A percentile compares a stretch with the other conserved stretches of the same genome.
phyloP scores from a whole-genome alignment of 2,888 invertebrate species.

The Noctua janthina region DNA sequence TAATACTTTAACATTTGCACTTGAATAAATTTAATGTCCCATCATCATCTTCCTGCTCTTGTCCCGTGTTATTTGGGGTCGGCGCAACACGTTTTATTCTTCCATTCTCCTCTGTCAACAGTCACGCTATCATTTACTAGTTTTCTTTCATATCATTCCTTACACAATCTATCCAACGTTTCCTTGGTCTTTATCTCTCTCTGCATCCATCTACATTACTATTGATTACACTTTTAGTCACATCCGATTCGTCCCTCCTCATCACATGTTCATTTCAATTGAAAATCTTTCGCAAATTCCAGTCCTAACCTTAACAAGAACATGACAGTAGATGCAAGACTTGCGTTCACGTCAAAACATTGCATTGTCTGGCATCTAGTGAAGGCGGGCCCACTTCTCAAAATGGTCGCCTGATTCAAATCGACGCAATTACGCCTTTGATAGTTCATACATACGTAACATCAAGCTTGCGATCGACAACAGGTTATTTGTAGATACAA shows the following conservation, averaged over 20 bases:
- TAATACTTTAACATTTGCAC: too few species aligned
- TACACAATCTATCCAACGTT: background rate
- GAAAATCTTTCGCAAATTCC: background rate
- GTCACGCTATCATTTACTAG: too few species aligned
- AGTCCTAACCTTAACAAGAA: conserved; percentile 38
- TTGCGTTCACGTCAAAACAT: conserved; percentile 58
- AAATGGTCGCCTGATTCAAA: conserved; percentile 64
- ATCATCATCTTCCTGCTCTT: too few species aligned
- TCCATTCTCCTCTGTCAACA: too few species aligned
- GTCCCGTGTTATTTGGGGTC: too few species aligned
- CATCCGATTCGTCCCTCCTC: background rate
- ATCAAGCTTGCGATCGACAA: conserved; percentile 34
- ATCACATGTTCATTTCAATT: background rate
- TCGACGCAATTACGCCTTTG: conserved; percentile 56
- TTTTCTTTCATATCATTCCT: background rate
- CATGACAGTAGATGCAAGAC: conserved; percentile 34
- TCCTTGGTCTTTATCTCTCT: background rate
- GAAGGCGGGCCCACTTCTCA: conserved; percentile 65
- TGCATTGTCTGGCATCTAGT: conserved; percentile 66
- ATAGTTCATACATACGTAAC: conserved; percentile 51
- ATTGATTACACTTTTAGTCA: background rate
- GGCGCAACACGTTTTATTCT: too few species aligned
- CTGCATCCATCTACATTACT: background rate
- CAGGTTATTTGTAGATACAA: conserved; percentile 54
- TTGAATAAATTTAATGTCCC: too few species aligned